Base-by-base conservation (phyloP, 2,888 invertebrate species). In the Branchipolynoe longqiensis region DNA sequence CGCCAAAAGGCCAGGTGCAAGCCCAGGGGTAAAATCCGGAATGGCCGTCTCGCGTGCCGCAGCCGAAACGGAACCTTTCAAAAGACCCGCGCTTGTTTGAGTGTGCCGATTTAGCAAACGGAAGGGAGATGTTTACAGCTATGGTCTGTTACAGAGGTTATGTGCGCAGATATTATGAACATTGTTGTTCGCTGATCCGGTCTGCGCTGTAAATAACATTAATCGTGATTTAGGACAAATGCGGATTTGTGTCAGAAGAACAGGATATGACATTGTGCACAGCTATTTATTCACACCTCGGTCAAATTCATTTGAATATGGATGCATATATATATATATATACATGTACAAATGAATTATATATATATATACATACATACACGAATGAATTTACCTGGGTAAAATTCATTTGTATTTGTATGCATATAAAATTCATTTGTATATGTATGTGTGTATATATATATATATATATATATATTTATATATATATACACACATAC, bases 1-100 rank as follows among this genome's bases (percentile, higher is more conserved):
- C 78, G 78, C 78, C 78, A 78, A 78, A 78, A 78, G 78, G 54
- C 78, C 78, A 78, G 78, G 78, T 78, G 78, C 25, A 31, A 54
- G 54, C 41, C 54, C 78, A 41, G 14, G 0, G 18, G 48, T 25
- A 78, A 78, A 78, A 78, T 48, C 25, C 48, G 78, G 28, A 78
- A 33, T 38, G 58, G 41, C 25, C n/a, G 73, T 12, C 8, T n/a
- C n/a, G n/a, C 54, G 25, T 18, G 41, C 28, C 28, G 18, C 31
- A 41, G 14, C 82, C 59, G 82, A 82, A 82, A 78, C 78, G 78
- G 78, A 78, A 78, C 14, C 28, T 48, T 78, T 78, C 78, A 78
- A 78, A 78, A 78, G 41, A 31, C 41, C 78, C 78, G 78, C 38
- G 25, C 25, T 14, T 4, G 18, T 8, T n/a, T 28, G 33, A 25